Conservation (phyloP, 1,140 invertebrate genomes). For the Scaptomyza graminum region DNA sequence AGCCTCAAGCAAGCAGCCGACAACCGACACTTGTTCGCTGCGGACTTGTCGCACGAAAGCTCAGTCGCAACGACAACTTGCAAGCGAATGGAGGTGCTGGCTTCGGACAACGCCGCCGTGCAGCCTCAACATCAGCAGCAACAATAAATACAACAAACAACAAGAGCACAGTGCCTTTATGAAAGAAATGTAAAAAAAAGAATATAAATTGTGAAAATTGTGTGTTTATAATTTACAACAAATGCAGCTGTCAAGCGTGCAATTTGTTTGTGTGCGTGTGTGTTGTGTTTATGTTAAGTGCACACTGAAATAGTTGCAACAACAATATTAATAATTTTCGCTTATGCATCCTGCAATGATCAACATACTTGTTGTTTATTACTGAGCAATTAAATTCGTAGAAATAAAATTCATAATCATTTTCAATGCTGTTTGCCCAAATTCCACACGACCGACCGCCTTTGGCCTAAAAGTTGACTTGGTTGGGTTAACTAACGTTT, state of each 20-base stretch:
- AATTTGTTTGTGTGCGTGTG: constrained; percentile 18
- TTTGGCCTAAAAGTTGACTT: constrained; percentile 29
- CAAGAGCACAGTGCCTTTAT: constrained; percentile 58
- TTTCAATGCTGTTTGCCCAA: constrained; percentile 46
- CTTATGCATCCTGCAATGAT: constrained; percentile 61
- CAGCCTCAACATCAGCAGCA: constrained; percentile 50
- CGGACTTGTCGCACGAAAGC: constrained; percentile 56
- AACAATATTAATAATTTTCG: constrained; percentile 26
- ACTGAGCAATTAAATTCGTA: not conserved
- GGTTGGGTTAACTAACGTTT: constrained; percentile 58
- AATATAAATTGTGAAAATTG: constrained; percentile 22
- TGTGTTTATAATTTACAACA: constrained; percentile 61
- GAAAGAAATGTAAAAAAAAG: constrained; percentile 60
- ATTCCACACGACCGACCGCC: not conserved
- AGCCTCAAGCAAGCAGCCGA: constrained; percentile 27
- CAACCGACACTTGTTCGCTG: constrained; percentile 78
- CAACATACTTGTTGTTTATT: constrained; percentile 11
- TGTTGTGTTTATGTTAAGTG: constrained; percentile 16
- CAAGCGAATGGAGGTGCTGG: constrained; percentile 79
- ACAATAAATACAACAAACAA: constrained; percentile 33
- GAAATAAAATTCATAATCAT: not conserved
- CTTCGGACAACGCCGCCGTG: constrained; percentile 69
- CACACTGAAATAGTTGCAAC: constrained; percentile 31
- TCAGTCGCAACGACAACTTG: constrained; percentile 78
- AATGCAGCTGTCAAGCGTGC: constrained; percentile 70